Base-by-base conservation (phyloP, 2,797 vertebrate species). In the Lutjanus argentimaculatus region DNA sequence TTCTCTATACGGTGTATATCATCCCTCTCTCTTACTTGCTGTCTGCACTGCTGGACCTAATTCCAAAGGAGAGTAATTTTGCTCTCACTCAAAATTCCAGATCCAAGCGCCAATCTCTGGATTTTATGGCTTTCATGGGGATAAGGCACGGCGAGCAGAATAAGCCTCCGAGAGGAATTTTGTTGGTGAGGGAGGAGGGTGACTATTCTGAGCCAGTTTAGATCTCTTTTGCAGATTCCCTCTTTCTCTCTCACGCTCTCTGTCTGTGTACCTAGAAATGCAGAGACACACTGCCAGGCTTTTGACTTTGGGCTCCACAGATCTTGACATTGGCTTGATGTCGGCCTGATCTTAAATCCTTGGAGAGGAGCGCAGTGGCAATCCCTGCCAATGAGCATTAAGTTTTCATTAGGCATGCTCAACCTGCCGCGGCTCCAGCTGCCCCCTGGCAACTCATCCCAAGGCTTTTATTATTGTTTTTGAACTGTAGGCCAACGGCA, bases 241-340 rank as follows among this genome's bases (percentile, higher is more conserved):
- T 70, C 71, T 14, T 14, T 74, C 82, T 76, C 72, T 88, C 84
- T 88, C 84, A 82, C 46, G 73, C 82, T 83, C 74, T 72, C 77
- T 55, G 46, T 64, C 73, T 36, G 64, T 77, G 79, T 79, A 82
- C 79, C 85, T 72, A 82, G 77, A 91, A 91, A 81, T 63, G 69
- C 73, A 70, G 63, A 74, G 82, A 85, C 61, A 46, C 76, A 36
- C 78, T 83, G 88, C 86, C 83, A 90, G 85, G 84, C 71, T 92
- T 91, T 89, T 90, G 90, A 92, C 91, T 92, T 90, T 89, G 89
- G 84, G 80, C 87, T 89, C 52, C 45, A 84, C 86, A 80, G 86
- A 94, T 94, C 92, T 92, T 92, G 92, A 95, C 91, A 94, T 91
- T 90, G 93, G 89, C 90, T 95, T 87, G 91, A 93, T 83, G 88